Evolutionary conservation across 2,888 invertebrate genomes (phyloP).

Genomic region (Harmothoe impar): DNA sequence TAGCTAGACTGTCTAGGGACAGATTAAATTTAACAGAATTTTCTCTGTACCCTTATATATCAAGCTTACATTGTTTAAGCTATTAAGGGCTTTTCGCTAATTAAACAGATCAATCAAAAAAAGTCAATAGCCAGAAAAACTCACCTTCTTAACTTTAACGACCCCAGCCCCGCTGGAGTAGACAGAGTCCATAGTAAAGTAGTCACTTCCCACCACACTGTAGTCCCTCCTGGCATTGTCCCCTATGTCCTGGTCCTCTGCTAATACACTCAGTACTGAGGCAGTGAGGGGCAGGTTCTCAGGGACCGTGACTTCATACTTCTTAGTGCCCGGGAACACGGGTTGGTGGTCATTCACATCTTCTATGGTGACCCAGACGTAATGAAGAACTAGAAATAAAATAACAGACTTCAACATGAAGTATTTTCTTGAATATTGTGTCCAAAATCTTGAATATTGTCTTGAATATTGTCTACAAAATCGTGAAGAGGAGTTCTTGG

Average conservation of each 20-base stretch:
- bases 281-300: conserved; percentile 68
- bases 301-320: conserved; percentile 47
- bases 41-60: too few relatives aligned
- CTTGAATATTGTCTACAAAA: too few relatives aligned
- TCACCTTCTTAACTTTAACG: conserved; percentile 69
- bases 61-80: too few relatives aligned
- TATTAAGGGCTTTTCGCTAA: too few relatives aligned
- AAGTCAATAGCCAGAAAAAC: too few relatives aligned
- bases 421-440: too few relatives aligned
- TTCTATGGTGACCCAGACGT: conserved; percentile 63
- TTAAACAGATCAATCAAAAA: too few relatives aligned
- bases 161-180: conserved; percentile 65
- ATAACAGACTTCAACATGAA: too few relatives aligned
- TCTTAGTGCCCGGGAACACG: conserved; percentile 56
- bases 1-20: too few relatives aligned
- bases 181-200: conserved; percentile 68
- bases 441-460: too few relatives aligned
- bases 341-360: conserved; percentile 76
- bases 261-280: conserved; percentile 65
- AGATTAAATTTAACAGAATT: too few relatives aligned
- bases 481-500: too few relatives aligned
- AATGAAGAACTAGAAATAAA: conserved; percentile 29
- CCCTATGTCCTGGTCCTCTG: conserved; percentile 69
- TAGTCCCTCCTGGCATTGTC: conserved; percentile 67
- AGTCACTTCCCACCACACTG: background rate